These are phyloP conservation scores for Brachyistius frenatus DNA, from an alignment of 2,113 vertebrate species.

Conservation along the genomic window DNA sequence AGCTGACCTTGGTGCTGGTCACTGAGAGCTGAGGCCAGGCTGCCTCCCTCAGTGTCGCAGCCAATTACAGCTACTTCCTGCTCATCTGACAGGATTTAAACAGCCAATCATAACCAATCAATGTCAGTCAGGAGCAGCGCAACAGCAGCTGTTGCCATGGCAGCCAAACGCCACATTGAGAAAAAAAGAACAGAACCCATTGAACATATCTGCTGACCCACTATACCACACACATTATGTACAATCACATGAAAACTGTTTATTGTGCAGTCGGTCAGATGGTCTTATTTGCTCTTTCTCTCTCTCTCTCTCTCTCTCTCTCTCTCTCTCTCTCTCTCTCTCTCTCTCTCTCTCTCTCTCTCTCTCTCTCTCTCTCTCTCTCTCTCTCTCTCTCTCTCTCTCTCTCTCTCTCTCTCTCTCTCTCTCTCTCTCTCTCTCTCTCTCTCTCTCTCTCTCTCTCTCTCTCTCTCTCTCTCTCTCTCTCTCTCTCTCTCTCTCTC, in stretches of 20 bases:
- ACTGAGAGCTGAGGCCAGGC: background rate
- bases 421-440: too few relatives aligned
- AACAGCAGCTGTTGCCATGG: slow-evolving; percentile 52
- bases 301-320: too few relatives aligned
- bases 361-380: too few relatives aligned
- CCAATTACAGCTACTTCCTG: slow-evolving; percentile 54
- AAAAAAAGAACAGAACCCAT: background rate
- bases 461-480: too few relatives aligned
- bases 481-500: too few relatives aligned
- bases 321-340: too few relatives aligned
- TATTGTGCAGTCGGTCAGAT: slow-evolving; percentile 10
- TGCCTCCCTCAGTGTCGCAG: slow-evolving; percentile 10
- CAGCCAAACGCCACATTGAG: slow-evolving; percentile 18
- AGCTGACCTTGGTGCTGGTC: slow-evolving; percentile 43
- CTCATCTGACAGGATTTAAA: slow-evolving; percentile 4
- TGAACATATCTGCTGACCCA: background rate
- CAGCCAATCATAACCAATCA: slow-evolving; percentile 48
- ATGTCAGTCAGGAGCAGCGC: slow-evolving; percentile 35
- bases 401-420: too few relatives aligned
- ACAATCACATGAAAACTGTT: too few relatives aligned
- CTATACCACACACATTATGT: slow-evolving; percentile 1
- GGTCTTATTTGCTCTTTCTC: slow-evolving; percentile 14
- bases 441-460: too few relatives aligned
- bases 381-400: too few relatives aligned
- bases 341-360: too few relatives aligned